phyloP scores from a whole-genome alignment of 2,113 vertebrate genomes.

The Rana temporaria region DNA sequence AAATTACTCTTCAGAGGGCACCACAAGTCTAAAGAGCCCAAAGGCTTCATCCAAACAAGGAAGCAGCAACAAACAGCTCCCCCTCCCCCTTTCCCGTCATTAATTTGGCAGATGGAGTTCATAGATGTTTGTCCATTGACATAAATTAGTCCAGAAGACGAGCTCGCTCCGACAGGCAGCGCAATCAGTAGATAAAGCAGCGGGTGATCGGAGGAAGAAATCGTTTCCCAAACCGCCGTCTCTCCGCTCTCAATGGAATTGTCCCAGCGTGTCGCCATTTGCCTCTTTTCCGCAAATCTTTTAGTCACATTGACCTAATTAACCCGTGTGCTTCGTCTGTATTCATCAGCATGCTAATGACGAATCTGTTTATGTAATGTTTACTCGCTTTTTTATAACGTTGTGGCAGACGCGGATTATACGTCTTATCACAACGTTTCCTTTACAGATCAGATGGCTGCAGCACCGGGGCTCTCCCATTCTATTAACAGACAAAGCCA shows the following conservation, averaged over 20 bases:
- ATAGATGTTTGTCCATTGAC: slow-evolving; percentile 16
- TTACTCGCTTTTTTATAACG: background rate
- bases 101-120: slow-evolving; percentile 12
- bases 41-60: no score
- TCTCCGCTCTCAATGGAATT: slow-evolving; percentile 1
- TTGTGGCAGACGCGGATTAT: background rate
- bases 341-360: slow-evolving; percentile 41
- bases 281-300: slow-evolving; percentile 16
- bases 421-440: no score
- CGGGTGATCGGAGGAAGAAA: slow-evolving; percentile 11
- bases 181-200: slow-evolving; percentile 34
- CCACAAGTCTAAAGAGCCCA: no score
- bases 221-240: background rate
- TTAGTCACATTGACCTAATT: slow-evolving; percentile 51
- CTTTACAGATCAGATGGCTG: no score
- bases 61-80: no score
- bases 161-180: background rate
- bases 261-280: slow-evolving; percentile 32
- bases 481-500: no score
- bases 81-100: background rate
- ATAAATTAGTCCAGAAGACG: slow-evolving; percentile 10
- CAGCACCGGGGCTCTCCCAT: no score
- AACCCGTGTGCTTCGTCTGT: slow-evolving; percentile 23
- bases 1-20: no score
- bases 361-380: background rate